Conservation (phyloP, 2,888 invertebrate species). For the Cantharis nigra region DNA sequence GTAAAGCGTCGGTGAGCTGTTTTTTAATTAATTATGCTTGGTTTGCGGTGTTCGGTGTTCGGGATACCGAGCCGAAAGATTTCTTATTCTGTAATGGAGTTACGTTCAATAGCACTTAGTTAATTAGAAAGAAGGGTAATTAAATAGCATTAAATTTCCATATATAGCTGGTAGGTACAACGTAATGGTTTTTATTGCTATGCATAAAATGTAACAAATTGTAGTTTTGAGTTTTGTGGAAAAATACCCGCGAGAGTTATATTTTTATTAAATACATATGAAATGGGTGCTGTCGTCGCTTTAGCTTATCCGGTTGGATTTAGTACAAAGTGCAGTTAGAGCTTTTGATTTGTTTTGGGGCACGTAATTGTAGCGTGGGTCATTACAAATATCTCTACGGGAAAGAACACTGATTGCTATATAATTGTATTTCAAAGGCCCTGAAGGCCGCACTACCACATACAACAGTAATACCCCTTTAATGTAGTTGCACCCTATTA, state of each 20-base stretch:
- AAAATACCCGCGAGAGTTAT: background rate
- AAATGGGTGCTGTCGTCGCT: background rate
- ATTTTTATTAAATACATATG: background rate
- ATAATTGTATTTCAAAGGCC: conserved; percentile 19
- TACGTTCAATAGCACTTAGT: background rate
- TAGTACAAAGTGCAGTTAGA: conserved; percentile 7
- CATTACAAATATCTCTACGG: conserved; percentile 15
- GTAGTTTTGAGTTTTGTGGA: background rate
- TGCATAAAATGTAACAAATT: background rate
- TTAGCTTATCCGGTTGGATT: background rate
- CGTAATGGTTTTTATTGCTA: background rate
- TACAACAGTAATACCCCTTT: background rate
- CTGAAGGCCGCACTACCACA: background rate
- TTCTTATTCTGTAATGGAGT: background rate
- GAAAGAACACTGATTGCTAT: conserved; percentile 20
- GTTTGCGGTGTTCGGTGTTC: background rate
- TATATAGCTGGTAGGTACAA: no score
- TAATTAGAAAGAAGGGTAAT: background rate
- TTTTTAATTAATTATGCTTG: background rate
- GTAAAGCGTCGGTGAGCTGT: background rate
- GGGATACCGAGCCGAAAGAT: background rate
- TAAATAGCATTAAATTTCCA: no score
- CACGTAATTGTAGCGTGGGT: conserved; percentile 5
- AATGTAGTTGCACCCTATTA: background rate
- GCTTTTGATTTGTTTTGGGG: conserved; percentile 1